Percentiles rank a stretch among this genome's conserved stretches.
Conservation (phyloP, 2,888 invertebrate genomes). For the Caenorhabditis sp. region DNA sequence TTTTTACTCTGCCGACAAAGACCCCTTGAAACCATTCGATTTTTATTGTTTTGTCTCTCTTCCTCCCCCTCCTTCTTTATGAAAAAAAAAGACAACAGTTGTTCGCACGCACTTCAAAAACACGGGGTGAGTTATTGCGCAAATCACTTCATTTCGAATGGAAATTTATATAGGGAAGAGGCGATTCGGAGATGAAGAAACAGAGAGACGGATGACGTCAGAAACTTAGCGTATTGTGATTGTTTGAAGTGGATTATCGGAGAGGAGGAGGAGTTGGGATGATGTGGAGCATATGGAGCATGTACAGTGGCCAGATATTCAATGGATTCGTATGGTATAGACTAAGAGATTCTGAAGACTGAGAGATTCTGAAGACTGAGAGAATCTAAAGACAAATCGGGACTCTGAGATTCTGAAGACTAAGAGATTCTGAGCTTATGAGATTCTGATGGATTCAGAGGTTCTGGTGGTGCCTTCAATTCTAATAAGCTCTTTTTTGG, state of each 20-base stretch:
- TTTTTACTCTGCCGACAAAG: conserved; percentile 4
- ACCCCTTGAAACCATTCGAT: conserved; percentile 8
- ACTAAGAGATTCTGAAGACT: no score
- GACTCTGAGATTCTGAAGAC: no score
- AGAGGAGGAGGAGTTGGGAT: background rate
- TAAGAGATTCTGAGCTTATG: no score
- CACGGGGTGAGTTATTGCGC: conserved; percentile 12
- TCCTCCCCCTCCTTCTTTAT: background rate
- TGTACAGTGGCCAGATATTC: no score
- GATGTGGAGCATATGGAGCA: background rate
- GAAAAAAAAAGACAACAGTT: conserved; percentile 22
- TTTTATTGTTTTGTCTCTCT: background rate
- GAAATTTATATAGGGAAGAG: background rate
- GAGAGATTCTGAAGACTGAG: no score
- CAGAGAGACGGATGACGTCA: background rate
- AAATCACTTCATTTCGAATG: conserved; percentile 26
- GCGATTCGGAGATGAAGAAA: background rate
- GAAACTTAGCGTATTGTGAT: background rate
- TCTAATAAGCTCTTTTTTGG: no score
- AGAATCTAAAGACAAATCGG: no score
- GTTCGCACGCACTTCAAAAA: conserved; percentile 29
- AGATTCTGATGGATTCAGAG: no score
- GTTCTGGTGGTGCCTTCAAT: no score
- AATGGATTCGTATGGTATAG: no score
- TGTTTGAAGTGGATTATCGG: background rate